phyloP scores from a whole-genome alignment of 2,888 invertebrate species.

The Caenorhabditis becei region DNA sequence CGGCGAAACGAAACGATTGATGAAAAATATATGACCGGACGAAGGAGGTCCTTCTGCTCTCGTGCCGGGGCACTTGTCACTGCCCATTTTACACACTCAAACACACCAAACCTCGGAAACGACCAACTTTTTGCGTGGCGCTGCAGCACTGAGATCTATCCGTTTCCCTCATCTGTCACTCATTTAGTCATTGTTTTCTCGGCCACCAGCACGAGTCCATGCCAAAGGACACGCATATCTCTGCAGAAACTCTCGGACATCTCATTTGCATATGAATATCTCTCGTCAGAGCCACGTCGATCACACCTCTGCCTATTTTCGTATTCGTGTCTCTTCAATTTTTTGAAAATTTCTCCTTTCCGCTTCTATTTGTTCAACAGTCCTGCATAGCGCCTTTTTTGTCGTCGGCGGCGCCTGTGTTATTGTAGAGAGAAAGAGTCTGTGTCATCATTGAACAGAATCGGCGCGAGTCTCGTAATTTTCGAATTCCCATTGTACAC shows the following conservation, averaged over 20 bases:
- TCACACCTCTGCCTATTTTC: background rate
- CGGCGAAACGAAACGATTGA: conserved; percentile 40
- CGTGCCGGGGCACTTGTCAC: conserved; percentile 48
- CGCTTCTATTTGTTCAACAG: conserved; percentile 55
- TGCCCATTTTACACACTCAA: conserved; percentile 55
- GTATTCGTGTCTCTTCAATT: conserved; percentile 15
- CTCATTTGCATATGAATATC: conserved; percentile 6
- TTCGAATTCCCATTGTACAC: conserved; percentile 18
- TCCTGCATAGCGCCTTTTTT: conserved; percentile 40
- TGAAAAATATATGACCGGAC: conserved; percentile 56
- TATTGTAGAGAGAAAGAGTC: conserved; percentile 39
- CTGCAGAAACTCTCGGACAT: too few relatives aligned
- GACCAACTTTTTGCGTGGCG: conserved; percentile 41
- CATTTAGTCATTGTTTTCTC: conserved; percentile 49
- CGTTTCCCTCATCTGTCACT: conserved; percentile 51
- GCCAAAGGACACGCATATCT: background rate
- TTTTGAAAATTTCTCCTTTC: conserved; percentile 19
- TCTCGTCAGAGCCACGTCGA: background rate
- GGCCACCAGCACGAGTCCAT: conserved; percentile 8
- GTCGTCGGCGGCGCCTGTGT: conserved; percentile 39
- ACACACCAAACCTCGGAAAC: conserved; percentile 46
- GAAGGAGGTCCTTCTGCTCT: conserved; percentile 36
- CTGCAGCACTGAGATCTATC: conserved; percentile 15
- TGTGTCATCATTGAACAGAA: conserved; percentile 41
- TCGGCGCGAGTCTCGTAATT: conserved; percentile 20